A percentile compares a stretch with the other conserved stretches of the same genome.
Conservation (phyloP, 2,113 vertebrate genomes). For the Origma solitaria region DNA sequence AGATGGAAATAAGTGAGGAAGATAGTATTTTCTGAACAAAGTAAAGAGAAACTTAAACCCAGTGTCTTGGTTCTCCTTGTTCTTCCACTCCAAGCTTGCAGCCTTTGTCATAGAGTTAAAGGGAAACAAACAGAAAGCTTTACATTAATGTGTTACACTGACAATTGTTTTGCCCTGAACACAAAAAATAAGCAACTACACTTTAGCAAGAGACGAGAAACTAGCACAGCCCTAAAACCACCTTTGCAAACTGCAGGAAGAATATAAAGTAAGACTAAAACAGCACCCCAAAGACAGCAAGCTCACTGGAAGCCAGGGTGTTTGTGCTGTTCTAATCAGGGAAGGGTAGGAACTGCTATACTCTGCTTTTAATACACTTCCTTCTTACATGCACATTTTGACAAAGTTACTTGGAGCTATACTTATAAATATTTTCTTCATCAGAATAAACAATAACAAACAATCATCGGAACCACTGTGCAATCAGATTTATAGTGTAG, state of each 20-base stretch:
- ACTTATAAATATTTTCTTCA: neutral
- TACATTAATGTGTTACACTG: neutral
- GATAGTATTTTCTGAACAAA: constrained; percentile 97
- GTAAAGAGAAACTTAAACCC: constrained; percentile 97
- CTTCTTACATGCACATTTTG: neutral
- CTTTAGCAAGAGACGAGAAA: neutral
- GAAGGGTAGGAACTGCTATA: neutral
- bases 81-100: constrained; percentile 95
- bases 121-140: neutral
- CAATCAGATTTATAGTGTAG: neutral
- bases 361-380: neutral
- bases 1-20: constrained; percentile 94
- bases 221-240: neutral
- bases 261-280: accelerated
- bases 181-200: neutral
- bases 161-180: neutral
- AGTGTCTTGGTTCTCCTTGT: constrained; percentile 93
- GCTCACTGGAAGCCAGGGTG: neutral
- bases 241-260: neutral
- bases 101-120: constrained; percentile 70
- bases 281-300: neutral
- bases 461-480: neutral
- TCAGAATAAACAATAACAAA: neutral
- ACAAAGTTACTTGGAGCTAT: neutral
- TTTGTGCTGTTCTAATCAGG: neutral